A percentile compares a stretch with the other conserved stretches of the same genome.
phyloP scores from a whole-genome alignment of 1,140 invertebrate species.

The Chrysopa pallens region DNA sequence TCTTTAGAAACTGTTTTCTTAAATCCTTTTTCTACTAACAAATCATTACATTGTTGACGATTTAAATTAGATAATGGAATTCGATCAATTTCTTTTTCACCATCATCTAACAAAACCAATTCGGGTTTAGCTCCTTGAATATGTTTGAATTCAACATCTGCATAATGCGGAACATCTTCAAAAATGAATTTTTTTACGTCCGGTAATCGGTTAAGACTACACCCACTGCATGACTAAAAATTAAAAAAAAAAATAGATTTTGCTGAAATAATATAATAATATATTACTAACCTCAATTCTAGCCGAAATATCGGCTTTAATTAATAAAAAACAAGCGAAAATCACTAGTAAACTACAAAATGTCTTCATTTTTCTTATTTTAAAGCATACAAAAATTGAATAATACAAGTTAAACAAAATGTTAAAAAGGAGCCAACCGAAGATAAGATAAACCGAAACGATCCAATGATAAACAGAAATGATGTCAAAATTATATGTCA shows the following conservation, averaged over 20 bases:
- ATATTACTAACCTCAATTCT: too few species aligned
- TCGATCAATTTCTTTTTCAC: slow-evolving; percentile 42
- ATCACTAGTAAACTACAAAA: too few species aligned
- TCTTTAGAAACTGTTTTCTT: not conserved
- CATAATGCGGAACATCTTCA: slow-evolving; percentile 50
- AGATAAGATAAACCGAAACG: too few species aligned
- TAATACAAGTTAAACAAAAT: too few species aligned
- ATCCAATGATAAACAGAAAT: too few species aligned
- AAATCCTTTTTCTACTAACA: slow-evolving; percentile 42
- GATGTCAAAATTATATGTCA: too few species aligned
- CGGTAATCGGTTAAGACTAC: slow-evolving; percentile 49
- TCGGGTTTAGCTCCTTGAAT: slow-evolving; percentile 49
- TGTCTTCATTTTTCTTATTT: too few species aligned
- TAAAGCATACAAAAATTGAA: too few species aligned
- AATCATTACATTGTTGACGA: slow-evolving; percentile 47
- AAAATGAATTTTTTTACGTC: slow-evolving; percentile 59
- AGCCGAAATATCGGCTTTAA: too few species aligned
- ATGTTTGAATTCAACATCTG: slow-evolving; percentile 43
- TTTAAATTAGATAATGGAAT: slow-evolving; percentile 34
- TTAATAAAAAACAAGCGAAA: too few species aligned
- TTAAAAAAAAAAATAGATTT: not conserved
- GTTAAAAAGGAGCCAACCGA: too few species aligned
- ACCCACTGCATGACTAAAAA: slow-evolving; percentile 59
- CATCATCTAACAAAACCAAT: slow-evolving; percentile 37
- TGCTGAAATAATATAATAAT: too few species aligned